phyloP scores from a whole-genome alignment of 2,113 vertebrate genomes.

The Ctenomys sociabilis region DNA sequence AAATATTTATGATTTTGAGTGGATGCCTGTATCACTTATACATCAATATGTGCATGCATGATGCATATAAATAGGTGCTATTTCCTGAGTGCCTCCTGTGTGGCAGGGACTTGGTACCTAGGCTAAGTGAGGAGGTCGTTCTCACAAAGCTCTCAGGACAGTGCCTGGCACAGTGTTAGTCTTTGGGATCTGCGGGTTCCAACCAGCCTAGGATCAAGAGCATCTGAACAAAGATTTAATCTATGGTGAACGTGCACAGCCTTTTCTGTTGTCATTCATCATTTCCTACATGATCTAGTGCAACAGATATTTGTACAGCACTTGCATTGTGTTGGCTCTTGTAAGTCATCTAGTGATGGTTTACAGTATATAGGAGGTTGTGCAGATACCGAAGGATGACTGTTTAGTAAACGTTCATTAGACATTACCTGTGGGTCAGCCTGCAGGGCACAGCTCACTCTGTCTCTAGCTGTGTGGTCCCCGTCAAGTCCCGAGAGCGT shows the following conservation, averaged over 20 bases:
- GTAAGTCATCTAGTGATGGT: too few relatives aligned
- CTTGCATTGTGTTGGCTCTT: background rate
- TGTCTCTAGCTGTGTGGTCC: background rate
- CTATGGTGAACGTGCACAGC: background rate
- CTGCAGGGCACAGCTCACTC: background rate
- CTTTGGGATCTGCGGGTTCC: background rate
- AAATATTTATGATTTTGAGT: background rate
- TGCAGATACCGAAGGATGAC: background rate
- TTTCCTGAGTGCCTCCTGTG: rapidly evolving
- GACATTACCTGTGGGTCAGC: rapidly evolving
- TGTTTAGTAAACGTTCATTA: background rate
- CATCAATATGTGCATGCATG: rapidly evolving
- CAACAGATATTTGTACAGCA: background rate
- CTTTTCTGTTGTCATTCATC: background rate
- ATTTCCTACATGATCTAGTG: background rate
- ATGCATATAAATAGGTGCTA: rapidly evolving
- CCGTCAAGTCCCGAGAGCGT: rapidly evolving
- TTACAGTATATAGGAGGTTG: background rate
- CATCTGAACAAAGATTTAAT: background rate
- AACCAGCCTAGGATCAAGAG: background rate
- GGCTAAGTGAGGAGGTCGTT: rapidly evolving
- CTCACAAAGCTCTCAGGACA: background rate
- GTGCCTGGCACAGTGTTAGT: rapidly evolving
- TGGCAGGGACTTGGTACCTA: too few relatives aligned
- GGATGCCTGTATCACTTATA: rapidly evolving